Evolutionary conservation across 2,888 invertebrate genomes (phyloP).

Genomic region (Eulithis prunata): DNA sequence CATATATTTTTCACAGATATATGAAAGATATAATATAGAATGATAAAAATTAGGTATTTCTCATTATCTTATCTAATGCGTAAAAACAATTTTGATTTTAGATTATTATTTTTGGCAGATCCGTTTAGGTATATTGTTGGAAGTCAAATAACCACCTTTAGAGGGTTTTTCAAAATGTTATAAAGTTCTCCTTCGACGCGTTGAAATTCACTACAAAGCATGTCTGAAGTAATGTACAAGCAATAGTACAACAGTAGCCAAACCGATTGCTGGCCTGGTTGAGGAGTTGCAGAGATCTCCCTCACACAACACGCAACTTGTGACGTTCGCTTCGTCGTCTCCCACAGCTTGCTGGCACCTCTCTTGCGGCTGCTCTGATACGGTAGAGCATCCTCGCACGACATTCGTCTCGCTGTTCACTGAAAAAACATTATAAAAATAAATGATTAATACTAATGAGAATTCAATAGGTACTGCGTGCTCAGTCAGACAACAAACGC

Average conservation of each 20-base stretch:
- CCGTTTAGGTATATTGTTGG: no score
- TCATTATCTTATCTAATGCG: no score
- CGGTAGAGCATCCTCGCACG: slow-evolving; percentile 61
- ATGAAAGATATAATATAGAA: no score
- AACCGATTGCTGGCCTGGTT: slow-evolving; percentile 33
- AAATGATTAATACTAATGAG: background rate
- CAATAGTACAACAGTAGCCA: slow-evolving; percentile 24
- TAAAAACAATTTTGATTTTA: no score
- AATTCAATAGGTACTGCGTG: no score
- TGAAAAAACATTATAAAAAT: slow-evolving; percentile 34
- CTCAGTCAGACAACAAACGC: no score
- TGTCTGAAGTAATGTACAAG: slow-evolving; percentile 28
- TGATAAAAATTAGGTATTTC: no score
- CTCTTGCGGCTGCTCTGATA: slow-evolving; percentile 40
- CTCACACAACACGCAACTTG: slow-evolving; percentile 54
- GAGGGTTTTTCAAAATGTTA: no score
- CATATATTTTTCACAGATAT: no score
- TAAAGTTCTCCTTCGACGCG: background rate
- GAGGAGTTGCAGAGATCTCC: slow-evolving; percentile 63
- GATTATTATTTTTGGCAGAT: no score
- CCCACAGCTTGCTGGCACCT: slow-evolving; percentile 53
- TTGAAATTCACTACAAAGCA: background rate
- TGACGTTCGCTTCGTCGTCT: slow-evolving; percentile 39
- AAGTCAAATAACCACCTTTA: no score
- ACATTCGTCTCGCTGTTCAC: slow-evolving; percentile 53